Evolutionary conservation across 2,888 invertebrate genomes (phyloP).

Genomic region (Latrodectus hesperus): DNA sequence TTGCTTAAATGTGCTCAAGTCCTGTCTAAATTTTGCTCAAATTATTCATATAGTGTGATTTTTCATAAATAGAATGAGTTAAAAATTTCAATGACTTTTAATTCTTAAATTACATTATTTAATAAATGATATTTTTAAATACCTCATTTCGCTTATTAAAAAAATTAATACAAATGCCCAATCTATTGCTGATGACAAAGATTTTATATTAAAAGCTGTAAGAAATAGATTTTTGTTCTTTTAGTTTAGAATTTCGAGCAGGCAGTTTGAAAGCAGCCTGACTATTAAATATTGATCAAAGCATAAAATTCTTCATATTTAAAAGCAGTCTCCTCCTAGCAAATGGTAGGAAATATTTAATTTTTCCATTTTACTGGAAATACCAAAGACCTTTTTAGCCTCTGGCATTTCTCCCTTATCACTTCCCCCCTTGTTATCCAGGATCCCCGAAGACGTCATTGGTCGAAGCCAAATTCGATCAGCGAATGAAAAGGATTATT

Average conservation of each 20-base stretch:
- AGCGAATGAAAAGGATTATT: conserved; percentile 68
- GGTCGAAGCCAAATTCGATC: conserved; percentile 63
- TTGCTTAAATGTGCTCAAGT: too few species aligned
- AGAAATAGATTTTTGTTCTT: background rate
- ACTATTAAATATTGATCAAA: too few species aligned
- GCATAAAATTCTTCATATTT: background rate
- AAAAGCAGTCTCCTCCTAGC: background rate
- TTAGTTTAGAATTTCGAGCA: background rate
- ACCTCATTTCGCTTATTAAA: background rate
- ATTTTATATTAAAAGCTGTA: background rate
- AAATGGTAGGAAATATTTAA: background rate
- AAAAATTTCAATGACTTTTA: too few species aligned
- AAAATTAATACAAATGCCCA: too few species aligned
- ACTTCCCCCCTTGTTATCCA: conserved; percentile 1
- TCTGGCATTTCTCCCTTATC: conserved; percentile 16
- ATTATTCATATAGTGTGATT: too few species aligned
- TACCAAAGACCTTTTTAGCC: conserved; percentile 13
- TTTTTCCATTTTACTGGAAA: conserved; percentile 25
- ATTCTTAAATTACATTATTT: too few species aligned
- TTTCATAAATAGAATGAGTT: too few species aligned
- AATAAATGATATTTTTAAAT: background rate
- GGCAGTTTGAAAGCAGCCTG: too few species aligned
- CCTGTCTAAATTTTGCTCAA: too few species aligned
- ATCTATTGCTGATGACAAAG: background rate
- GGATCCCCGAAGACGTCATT: conserved; percentile 57